These are phyloP conservation scores for Eurypyga helias DNA, from an alignment of 2,113 vertebrate species.

Conservation along the genomic window DNA sequence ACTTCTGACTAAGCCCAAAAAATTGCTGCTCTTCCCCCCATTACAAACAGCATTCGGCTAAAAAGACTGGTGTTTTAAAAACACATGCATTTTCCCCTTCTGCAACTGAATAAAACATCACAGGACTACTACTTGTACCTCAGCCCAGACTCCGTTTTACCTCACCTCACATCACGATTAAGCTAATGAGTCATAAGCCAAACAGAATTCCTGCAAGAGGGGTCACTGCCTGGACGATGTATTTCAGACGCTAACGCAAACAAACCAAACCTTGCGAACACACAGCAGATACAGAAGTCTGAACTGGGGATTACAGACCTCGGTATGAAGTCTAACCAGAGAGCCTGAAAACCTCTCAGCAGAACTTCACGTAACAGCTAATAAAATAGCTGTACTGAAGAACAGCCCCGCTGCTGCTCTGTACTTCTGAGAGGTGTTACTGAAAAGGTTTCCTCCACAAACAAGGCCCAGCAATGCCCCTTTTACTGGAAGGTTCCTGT, in stretches of 20 bases:
- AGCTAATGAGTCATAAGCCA: background rate
- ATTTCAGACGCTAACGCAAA: background rate
- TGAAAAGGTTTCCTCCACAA: background rate
- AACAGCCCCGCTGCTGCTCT: background rate
- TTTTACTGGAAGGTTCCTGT: background rate
- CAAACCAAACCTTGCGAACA: background rate
- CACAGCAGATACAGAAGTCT: background rate
- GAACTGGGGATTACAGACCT: background rate
- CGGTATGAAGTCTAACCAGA: background rate
- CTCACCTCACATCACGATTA: background rate
- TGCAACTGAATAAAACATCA: background rate
- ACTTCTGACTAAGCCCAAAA: background rate
- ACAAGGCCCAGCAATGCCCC: background rate
- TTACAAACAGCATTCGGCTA: background rate
- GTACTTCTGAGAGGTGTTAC: background rate
- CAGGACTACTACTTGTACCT: background rate
- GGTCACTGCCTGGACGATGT: background rate
- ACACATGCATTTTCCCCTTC: background rate
- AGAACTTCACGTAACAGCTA: background rate
- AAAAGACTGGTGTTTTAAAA: background rate
- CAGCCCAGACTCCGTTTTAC: background rate
- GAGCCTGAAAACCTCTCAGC: background rate
- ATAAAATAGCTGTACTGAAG: background rate
- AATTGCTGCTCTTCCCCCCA: background rate
- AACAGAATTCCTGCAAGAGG: background rate